These are phyloP conservation scores for Fragum whitleyi DNA, from an alignment of 2,888 invertebrate species.

Conservation along the genomic window DNA sequence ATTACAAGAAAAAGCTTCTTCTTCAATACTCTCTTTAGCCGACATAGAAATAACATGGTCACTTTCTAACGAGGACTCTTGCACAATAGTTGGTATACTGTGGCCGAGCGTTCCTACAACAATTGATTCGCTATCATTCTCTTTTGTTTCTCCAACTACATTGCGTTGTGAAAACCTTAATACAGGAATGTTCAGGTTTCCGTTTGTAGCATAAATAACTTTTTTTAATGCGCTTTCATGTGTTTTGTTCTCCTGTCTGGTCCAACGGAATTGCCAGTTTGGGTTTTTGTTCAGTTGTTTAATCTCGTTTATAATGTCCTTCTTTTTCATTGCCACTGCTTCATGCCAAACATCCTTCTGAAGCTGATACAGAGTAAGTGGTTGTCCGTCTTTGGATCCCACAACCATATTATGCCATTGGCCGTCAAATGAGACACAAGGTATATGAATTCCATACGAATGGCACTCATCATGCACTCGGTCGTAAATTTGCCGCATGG, in stretches of 20 bases:
- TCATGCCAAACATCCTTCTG: slow-evolving; percentile 49
- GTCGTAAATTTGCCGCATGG: slow-evolving; percentile 24
- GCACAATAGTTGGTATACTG: too few species aligned
- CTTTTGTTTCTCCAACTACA: background rate
- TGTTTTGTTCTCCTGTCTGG: background rate
- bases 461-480: slow-evolving; percentile 29
- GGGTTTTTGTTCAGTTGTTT: slow-evolving; percentile 27
- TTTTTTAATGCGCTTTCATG: background rate
- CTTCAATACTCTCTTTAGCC: background rate
- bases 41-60: background rate
- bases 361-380: slow-evolving; percentile 43
- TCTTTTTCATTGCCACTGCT: slow-evolving; percentile 31
- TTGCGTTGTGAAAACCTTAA: background rate
- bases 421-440: slow-evolving; percentile 38
- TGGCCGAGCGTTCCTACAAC: background rate
- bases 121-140: background rate
- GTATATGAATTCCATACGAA: slow-evolving; percentile 31
- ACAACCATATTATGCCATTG: slow-evolving; percentile 48
- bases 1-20: background rate
- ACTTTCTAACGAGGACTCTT: background rate
- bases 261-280: slow-evolving; percentile 3
- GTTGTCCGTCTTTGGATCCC: slow-evolving; percentile 11
- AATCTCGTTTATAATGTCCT: slow-evolving; percentile 25
- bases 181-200: background rate
- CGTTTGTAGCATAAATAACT: slow-evolving; percentile 6